Evolutionary conservation across 2,113 vertebrate species (phyloP), one percentile per base, ranked within the genome.

Genomic region (Mus pahari): DNA sequence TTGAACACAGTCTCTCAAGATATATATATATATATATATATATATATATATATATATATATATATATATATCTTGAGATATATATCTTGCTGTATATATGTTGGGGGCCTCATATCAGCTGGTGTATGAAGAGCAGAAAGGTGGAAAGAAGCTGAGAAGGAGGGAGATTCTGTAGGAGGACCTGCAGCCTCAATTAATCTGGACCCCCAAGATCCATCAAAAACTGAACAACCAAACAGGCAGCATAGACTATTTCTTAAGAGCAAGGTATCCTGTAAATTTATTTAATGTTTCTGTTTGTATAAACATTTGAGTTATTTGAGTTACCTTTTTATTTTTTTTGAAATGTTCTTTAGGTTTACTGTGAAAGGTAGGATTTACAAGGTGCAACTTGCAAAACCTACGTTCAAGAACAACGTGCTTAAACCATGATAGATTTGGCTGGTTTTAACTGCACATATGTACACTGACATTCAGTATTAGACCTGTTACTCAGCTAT

Each of bases 381-480:
- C 64, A 82, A 86, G 88, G 71, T 48, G 3, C 5, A 88, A n/a
- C 31, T 77, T 94, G 39, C 16, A 74, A 48, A 96, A 94, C 90
- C 3, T 5, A 55, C 10, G n/a, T 53, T 70, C 77, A 89, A 64
- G 81, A n/a, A 4, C n/a, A 70, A 48, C 68, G 24, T 9, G 48
- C 58, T 24, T 36, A 50, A 68, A 16, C 7, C 75, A 10, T 55
- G 28, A 73, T 62, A 70, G 42, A 42, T 8, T 13, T 42, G 19
- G 84, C 16, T n/a, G 71, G 28, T 39, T 84, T 87, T 78, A 9
- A 20, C 12, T 45, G 26, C 50, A 42, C 7, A 0, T 12, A 84
- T 50, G 12, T 60, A 70, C 77, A 88, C 24, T 16, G 36, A 26
- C 20, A 42, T 28, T 14, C 39, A 86, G 0, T 3, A 3, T 19